Conservation (phyloP, 2,888 invertebrate genomes). For the Dryobotodes eremita region DNA sequence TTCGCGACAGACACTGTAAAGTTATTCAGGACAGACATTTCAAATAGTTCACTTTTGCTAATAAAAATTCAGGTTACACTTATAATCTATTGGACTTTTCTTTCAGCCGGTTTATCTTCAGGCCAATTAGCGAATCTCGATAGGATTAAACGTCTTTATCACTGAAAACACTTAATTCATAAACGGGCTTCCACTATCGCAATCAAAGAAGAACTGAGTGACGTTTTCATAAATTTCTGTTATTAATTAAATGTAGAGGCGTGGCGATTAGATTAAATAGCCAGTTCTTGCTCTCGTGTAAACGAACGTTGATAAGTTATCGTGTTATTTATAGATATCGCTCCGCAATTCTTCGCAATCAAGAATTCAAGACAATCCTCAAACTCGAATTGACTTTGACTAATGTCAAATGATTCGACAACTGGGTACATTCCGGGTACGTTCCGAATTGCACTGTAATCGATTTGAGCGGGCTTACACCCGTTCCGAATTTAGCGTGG, state of each 20-base stretch:
- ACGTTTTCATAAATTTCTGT: slow-evolving; percentile 52
- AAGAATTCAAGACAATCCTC: slow-evolving; percentile 36
- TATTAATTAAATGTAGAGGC: slow-evolving; percentile 74
- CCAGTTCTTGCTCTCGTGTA: slow-evolving; percentile 65
- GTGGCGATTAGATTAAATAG: slow-evolving; percentile 76
- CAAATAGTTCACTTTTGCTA: slow-evolving; percentile 49
- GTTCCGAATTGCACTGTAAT: too few species aligned
- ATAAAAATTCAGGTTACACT: slow-evolving; percentile 65
- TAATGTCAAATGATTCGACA: slow-evolving; percentile 34
- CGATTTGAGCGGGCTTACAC: too few species aligned
- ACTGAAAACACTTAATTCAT: slow-evolving; percentile 51
- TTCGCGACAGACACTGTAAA: slow-evolving; percentile 85
- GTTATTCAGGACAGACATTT: slow-evolving; percentile 86
- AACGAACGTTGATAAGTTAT: slow-evolving; percentile 72
- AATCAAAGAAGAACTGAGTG: slow-evolving; percentile 47
- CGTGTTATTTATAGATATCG: slow-evolving; percentile 70
- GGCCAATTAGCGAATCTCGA: slow-evolving; percentile 36
- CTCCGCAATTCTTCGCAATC: slow-evolving; percentile 46
- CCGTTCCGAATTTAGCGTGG: too few species aligned
- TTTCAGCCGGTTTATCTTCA: slow-evolving; percentile 38
- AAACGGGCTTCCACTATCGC: slow-evolving; percentile 50
- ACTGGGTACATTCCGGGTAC: too few species aligned
- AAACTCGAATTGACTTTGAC: slow-evolving; percentile 35
- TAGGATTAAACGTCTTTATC: slow-evolving; percentile 50
- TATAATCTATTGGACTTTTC: slow-evolving; percentile 44